phyloP scores from a whole-genome alignment of 2,888 invertebrate genomes.

The Acanthococcus lagerstroemiae region DNA sequence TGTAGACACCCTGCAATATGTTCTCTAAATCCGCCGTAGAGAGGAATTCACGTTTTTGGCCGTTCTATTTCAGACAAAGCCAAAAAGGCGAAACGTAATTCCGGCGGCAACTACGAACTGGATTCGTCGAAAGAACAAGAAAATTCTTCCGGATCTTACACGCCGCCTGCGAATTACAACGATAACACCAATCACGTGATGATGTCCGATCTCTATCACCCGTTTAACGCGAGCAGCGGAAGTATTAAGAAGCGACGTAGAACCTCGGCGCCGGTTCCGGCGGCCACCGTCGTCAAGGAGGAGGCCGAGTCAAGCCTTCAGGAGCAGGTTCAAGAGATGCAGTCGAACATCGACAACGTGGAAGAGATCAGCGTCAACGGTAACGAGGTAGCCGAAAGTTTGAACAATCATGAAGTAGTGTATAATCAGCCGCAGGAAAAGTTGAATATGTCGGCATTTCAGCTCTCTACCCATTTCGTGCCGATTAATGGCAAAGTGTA shows the following conservation, averaged over 20 bases:
- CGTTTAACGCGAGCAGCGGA: background rate
- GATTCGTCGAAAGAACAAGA: conserved; percentile 24
- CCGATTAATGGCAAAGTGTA: conserved; percentile 20
- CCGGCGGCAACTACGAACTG: conserved; percentile 9
- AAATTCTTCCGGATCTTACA: conserved; percentile 22
- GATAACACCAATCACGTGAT: conserved; percentile 4
- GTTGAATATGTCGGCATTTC: conserved; percentile 16
- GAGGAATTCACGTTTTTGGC: too few relatives aligned
- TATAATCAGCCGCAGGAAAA: conserved; percentile 4
- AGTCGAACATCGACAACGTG: conserved; percentile 8
- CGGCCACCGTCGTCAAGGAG: conserved; percentile 13
- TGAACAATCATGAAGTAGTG: conserved; percentile 12
- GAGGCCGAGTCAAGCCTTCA: background rate
- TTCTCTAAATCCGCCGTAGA: background rate
- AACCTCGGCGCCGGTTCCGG: conserved; percentile 1
- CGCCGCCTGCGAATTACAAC: conserved; percentile 12
- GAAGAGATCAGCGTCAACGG: conserved; percentile 25
- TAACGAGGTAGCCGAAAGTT: conserved; percentile 8
- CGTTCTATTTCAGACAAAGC: conserved; percentile 14
- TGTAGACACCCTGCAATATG: background rate
- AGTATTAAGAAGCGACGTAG: conserved; percentile 15
- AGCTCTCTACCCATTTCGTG: conserved; percentile 28
- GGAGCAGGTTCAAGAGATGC: background rate
- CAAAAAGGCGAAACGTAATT: conserved; percentile 20
- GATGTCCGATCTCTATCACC: conserved; percentile 18